A percentile compares a stretch with the other conserved stretches of the same genome.
Conservation (phyloP, 2,888 invertebrate species). For the Arrhopalites spinosus region DNA sequence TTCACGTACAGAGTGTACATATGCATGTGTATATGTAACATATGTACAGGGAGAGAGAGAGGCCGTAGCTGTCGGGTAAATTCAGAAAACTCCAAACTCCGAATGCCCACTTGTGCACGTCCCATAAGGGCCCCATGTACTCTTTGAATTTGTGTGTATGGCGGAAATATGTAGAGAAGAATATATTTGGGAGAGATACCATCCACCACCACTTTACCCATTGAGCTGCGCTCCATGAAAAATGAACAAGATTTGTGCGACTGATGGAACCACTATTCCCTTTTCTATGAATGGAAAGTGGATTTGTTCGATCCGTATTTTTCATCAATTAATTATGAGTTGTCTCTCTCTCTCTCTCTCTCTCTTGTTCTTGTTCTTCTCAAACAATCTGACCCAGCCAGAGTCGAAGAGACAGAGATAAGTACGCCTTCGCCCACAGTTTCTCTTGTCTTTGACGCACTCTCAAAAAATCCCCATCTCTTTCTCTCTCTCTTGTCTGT, state of each 20-base stretch:
- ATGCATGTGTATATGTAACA: neutral
- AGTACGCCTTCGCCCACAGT: too few species aligned
- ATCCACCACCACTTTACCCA: too few species aligned
- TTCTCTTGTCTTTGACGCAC: too few species aligned
- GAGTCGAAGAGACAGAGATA: too few species aligned
- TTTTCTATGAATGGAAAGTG: constrained; percentile 4
- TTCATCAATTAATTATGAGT: constrained; percentile 7
- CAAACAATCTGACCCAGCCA: too few species aligned
- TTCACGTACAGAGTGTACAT: neutral
- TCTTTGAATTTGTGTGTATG: neutral
- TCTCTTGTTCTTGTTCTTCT: neutral
- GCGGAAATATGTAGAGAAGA: too few species aligned
- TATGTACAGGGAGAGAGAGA: neutral
- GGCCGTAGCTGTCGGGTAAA: neutral
- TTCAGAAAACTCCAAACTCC: neutral
- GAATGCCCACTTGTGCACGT: constrained; percentile 10
- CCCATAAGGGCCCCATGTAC: constrained; percentile 4
- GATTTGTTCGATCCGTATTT: neutral
- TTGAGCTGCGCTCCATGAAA: too few species aligned
- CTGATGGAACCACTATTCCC: neutral
- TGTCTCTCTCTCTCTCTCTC: neutral
- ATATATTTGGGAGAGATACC: too few species aligned
- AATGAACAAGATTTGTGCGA: too few species aligned
- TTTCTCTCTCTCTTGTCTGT: neutral
- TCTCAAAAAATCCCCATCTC: neutral